Evolutionary conservation across 2,113 vertebrate species (phyloP).

Genomic region (Echinops telfairi): DNA sequence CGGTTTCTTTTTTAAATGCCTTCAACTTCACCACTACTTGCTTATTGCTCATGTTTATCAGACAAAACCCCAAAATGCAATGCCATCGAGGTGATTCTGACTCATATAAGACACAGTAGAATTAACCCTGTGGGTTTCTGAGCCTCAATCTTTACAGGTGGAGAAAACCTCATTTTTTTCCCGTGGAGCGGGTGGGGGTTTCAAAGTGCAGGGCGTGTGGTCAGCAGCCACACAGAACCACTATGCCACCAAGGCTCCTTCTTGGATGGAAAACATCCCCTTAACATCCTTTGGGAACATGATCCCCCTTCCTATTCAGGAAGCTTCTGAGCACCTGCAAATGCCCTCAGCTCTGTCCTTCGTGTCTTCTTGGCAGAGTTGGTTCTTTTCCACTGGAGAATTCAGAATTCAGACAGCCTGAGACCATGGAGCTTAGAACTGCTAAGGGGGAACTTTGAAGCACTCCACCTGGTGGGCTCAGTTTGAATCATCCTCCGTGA

Average conservation of each 20-base stretch:
- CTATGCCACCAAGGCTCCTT: no score
- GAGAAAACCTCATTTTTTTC: no score
- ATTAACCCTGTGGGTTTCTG: no score
- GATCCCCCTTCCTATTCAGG: constrained; percentile 30
- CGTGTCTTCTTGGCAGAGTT: constrained; percentile 1
- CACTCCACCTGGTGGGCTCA: not conserved
- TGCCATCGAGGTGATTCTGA: no score
- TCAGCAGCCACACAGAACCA: no score
- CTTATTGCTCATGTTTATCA: not conserved
- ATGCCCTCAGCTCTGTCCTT: constrained; percentile 39
- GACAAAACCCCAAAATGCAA: not conserved
- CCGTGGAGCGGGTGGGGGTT: no score
- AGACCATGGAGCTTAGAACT: constrained; percentile 41
- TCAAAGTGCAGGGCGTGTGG: not conserved
- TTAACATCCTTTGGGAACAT: constrained; percentile 49
- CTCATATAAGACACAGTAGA: no score
- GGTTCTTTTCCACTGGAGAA: constrained; percentile 45
- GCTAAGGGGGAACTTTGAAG: constrained; percentile 29
- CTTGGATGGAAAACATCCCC: not conserved
- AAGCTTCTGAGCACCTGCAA: not conserved
- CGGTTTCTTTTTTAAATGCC: no score
- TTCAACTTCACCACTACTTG: not conserved
- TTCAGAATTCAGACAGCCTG: constrained; percentile 39
- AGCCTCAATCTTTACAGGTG: no score
- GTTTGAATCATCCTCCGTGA: constrained; percentile 29